phyloP scores from a whole-genome alignment of 1,140 invertebrate species.

The Drosophila parabipectinata region DNA sequence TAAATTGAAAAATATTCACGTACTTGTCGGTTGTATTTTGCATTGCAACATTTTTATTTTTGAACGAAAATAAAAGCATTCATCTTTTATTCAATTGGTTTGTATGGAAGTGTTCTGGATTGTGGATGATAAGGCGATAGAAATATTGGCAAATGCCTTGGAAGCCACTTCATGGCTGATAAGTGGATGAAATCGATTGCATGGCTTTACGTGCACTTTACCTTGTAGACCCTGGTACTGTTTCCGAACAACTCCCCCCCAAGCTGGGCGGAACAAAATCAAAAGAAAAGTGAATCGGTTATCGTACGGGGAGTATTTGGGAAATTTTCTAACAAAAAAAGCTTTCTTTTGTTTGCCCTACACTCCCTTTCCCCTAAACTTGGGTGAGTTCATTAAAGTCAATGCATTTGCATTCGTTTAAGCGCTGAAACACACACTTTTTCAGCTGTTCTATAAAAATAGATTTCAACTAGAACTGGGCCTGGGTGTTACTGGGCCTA shows the following conservation, averaged over 20 bases:
- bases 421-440: conserved; percentile 6
- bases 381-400: conserved; percentile 26
- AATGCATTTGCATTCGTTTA: conserved; percentile 41
- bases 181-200: conserved; percentile 8
- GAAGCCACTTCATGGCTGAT: conserved; percentile 12
- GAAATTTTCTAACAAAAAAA: background rate
- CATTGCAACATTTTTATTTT: background rate
- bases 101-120: conserved; percentile 7
- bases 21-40: too few relatives aligned
- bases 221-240: conserved; percentile 8
- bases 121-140: conserved; percentile 9
- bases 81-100: background rate
- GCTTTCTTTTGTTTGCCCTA: background rate
- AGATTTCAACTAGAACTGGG: background rate
- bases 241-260: background rate
- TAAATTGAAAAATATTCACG: conserved; percentile 21
- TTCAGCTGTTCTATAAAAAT: conserved; percentile 3
- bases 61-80: conserved; percentile 7
- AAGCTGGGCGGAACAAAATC: conserved; percentile 10
- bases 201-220: conserved; percentile 15
- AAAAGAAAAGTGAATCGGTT: conserved; percentile 14
- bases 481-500: conserved; percentile 16
- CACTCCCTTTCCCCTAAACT: background rate
- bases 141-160: background rate
- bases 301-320: background rate